Evolutionary conservation across 2,888 invertebrate species (phyloP).

Genomic region (Creontiades dilutus): DNA sequence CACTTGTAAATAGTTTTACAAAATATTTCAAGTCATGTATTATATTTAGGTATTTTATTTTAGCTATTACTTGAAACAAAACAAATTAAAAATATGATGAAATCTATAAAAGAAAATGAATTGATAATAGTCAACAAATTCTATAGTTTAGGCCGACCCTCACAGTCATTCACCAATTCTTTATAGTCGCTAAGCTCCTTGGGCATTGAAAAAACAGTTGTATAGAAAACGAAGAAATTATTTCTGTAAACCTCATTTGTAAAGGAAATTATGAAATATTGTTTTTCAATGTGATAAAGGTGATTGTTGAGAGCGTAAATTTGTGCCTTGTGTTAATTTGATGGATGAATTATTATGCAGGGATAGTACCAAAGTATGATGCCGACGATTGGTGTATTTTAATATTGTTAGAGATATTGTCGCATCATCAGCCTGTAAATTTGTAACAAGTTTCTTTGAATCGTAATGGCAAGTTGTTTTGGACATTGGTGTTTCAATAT

Average conservation of each 20-base stretch:
- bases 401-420: neutral
- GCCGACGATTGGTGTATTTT: conserved; percentile 7
- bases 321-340: conserved; percentile 29
- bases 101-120: too few species aligned
- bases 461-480: neutral
- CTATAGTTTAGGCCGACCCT: neutral
- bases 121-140: neutral
- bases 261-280: neutral
- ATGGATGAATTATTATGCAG: conserved; percentile 25
- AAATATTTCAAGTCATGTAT: conserved; percentile 50
- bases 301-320: conserved; percentile 16
- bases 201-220: conserved; percentile 33
- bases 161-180: neutral
- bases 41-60: conserved; percentile 12
- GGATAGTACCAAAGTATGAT: conserved; percentile 36
- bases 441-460: neutral
- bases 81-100: neutral
- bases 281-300: conserved; percentile 24
- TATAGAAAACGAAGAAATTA: neutral
- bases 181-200: neutral
- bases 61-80: neutral
- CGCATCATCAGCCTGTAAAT: conserved; percentile 7
- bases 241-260: neutral
- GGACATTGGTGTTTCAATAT: neutral
- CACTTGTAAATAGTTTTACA: conserved; percentile 23